A percentile compares a stretch with the other conserved stretches of the same genome.
phyloP scores from a whole-genome alignment of 2,888 invertebrate species.

The Hyposoter didymator region DNA sequence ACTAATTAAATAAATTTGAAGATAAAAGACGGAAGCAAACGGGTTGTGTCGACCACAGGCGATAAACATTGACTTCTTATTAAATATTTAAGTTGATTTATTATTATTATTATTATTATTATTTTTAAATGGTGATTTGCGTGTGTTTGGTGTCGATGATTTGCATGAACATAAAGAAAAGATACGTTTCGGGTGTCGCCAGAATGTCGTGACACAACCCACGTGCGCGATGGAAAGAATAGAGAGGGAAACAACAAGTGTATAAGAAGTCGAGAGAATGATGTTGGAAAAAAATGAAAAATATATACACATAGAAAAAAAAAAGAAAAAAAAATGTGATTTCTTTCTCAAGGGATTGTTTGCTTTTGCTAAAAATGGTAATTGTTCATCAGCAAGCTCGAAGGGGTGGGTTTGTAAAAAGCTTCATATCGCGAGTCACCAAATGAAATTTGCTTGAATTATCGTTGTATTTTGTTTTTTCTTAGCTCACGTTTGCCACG shows the following conservation, averaged over 20 bases:
- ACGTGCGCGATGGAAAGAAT: constrained; percentile 58
- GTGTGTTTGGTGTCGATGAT: constrained; percentile 57
- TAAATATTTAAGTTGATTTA: neutral
- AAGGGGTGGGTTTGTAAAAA: constrained; percentile 31
- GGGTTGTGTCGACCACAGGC: constrained; percentile 57
- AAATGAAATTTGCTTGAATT: neutral
- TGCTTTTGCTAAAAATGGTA: constrained; percentile 36
- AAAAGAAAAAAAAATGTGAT: neutral
- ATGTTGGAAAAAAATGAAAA: constrained; percentile 33
- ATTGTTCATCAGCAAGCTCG: constrained; percentile 60
- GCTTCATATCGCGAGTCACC: constrained; percentile 25
- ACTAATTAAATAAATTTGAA: constrained; percentile 50
- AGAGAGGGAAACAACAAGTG: constrained; percentile 56
- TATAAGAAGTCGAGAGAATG: constrained; percentile 52
- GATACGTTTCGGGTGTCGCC: constrained; percentile 36
- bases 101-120: neutral
- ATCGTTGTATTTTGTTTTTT: constrained; percentile 4
- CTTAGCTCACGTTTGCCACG: constrained; percentile 17
- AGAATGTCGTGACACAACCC: constrained; percentile 61
- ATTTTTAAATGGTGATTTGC: constrained; percentile 41
- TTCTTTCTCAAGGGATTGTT: constrained; percentile 21
- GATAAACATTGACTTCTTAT: constrained; percentile 42
- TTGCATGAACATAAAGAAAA: constrained; percentile 32
- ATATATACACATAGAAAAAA: constrained; percentile 35
- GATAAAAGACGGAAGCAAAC: constrained; percentile 47